Evolutionary conservation across 2,113 vertebrate species (phyloP), one percentile per base, ranked within the genome.

Genomic region (Zosterops lateralis): DNA sequence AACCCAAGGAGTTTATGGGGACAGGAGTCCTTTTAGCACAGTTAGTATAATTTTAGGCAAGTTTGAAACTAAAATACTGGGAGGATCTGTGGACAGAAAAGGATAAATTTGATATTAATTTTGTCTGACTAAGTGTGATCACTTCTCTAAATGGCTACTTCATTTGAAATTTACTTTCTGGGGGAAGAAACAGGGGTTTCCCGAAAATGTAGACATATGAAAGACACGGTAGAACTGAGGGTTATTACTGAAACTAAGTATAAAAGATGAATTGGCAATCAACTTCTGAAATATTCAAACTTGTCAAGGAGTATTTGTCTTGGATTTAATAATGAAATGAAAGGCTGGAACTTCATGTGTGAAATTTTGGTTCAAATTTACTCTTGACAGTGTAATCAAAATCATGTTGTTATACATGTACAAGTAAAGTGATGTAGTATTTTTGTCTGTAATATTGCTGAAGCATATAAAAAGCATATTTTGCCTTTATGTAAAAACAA

Each of bases 1-100:
- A 98, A 95, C 96, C 95, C 90, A 93, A 96, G 94, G 93, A 97
- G 91, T 95, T 96, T 91, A 95, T 93, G 95, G 96, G 93, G 96
- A 96, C 87, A 95, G 96, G 79, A 96, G 68, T 92, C 95, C 84
- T 96, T 65, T 97, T 93, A 96, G 92, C 89, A 88, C 61, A 94
- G 84, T 88, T 73, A 75, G 45, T 54, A 29, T 75, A 89, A 60
- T 76, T 95, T 62, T 66, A 87, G 72, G 64, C 71, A 92, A 91
- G 78, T 87, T 91, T 74, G 47, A 61, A 96, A 85, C 36, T 93
- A 64, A 91, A 94, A 82, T 89, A 74, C 18, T 40, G 18, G 45
- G 31, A 64, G 22, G 10, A 53, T 64, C 68, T 85, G 24, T 80
- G 64, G 60, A 66, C 26, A 87, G 75, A 72, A 70, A 65, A 83